phyloP scores from a whole-genome alignment of 1,140 invertebrate genomes.

The Zaprionus inermis region DNA sequence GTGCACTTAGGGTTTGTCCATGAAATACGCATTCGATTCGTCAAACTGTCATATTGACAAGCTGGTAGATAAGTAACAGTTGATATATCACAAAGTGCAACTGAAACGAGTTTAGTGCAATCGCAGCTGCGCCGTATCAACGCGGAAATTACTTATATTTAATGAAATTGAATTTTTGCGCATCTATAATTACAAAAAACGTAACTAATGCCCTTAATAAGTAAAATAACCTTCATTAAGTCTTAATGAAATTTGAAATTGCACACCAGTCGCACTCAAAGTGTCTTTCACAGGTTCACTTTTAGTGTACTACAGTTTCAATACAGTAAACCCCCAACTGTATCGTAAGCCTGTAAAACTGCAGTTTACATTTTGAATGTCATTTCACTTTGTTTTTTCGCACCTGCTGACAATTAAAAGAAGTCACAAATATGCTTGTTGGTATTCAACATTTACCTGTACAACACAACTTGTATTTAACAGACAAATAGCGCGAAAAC shows the following conservation, averaged over 20 bases:
- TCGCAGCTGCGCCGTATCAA: not conserved
- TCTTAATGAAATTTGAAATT: not conserved
- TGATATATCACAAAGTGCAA: not conserved
- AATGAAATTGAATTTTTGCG: not conserved
- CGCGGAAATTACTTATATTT: not conserved
- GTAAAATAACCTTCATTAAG: not conserved
- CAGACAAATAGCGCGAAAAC: constrained; percentile 19
- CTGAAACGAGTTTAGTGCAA: constrained; percentile 13
- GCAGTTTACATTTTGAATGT: constrained; percentile 14
- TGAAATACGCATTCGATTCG: constrained; percentile 15
- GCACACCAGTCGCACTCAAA: not conserved
- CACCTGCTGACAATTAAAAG: constrained; percentile 1
- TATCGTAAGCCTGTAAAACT: not conserved
- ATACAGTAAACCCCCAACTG: not conserved
- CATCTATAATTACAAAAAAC: not conserved
- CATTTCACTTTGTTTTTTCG: constrained; percentile 24
- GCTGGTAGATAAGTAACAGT: constrained; percentile 6
- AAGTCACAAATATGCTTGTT: constrained; percentile 8
- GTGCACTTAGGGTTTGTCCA: constrained; percentile 17
- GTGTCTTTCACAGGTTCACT: not conserved
- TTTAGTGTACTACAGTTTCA: not conserved
- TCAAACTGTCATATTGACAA: constrained; percentile 19
- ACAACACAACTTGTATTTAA: constrained; percentile 39
- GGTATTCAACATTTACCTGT: constrained; percentile 1
- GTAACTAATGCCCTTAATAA: not conserved